Evolutionary conservation across 2,797 vertebrate species (phyloP).

Genomic region (Prionace glauca): DNA sequence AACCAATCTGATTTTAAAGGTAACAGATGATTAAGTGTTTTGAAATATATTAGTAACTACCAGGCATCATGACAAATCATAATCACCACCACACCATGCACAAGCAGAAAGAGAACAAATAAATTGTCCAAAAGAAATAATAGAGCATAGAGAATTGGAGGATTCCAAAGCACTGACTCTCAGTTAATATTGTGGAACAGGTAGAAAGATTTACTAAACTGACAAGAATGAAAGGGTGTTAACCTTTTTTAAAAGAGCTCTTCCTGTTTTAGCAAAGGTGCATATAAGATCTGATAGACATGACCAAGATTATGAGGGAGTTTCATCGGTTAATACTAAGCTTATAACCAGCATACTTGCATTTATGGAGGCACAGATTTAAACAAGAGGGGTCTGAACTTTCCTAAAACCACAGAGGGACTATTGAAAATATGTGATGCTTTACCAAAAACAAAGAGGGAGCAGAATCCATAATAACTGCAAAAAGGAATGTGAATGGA

Average conservation of each 20-base stretch:
- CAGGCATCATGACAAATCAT: not conserved
- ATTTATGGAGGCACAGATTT: not conserved
- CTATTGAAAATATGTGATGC: too few relatives aligned
- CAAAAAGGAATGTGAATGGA: not conserved
- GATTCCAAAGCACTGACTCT: too few relatives aligned
- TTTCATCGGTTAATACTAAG: not conserved
- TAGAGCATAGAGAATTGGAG: too few relatives aligned
- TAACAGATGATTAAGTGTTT: not conserved
- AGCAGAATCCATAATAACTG: not conserved
- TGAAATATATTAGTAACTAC: not conserved
- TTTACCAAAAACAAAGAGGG: not conserved
- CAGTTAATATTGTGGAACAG: not conserved
- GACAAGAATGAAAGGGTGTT: not conserved
- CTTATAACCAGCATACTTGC: not conserved
- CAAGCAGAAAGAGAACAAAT: not conserved
- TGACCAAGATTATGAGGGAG: not conserved
- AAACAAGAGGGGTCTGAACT: not conserved
- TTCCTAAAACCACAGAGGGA: not conserved
- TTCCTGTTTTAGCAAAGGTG: not conserved
- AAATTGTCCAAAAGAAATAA: not conserved
- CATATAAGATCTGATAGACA: not conserved
- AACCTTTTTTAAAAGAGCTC: not conserved
- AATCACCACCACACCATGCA: too few relatives aligned
- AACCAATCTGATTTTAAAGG: not conserved
- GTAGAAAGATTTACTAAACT: not conserved